Evolutionary conservation across 2,888 invertebrate genomes (phyloP), one percentile per base, ranked within the genome.

Genomic region (Clitarchus hookeri): DNA sequence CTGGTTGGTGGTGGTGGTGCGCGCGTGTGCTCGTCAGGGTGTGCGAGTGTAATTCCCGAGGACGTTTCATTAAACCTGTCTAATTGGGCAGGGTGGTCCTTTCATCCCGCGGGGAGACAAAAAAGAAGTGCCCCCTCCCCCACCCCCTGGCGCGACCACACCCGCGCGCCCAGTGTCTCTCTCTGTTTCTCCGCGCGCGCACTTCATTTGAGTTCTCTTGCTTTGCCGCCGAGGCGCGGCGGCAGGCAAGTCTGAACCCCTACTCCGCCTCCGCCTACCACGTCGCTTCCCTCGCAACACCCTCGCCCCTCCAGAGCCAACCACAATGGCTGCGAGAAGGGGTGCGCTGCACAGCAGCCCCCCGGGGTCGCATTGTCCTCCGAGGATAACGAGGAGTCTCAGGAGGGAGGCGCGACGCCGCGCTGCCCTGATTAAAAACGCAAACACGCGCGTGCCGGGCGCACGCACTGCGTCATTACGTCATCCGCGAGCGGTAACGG

Each of bases 41-140:
- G 65, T 65, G 65, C 65, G 65, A n/a, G 65, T n/a, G 65, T 65
- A 65, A 65, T 65, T 65, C 65, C 65, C 65, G 65, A 65, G 65
- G 65, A 65, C 65, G 65, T 65, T 65, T 65, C 65, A 65, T 65
- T 65, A 65, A 65, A 65, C 65, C 65, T 65, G 65, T 65, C 65
- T 65, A 65, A 65, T 65, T 65, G 65, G 65, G 65, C 65, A 65
- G 65, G 65, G 8, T 65, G 65, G 65, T 65, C 65, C 65, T 65
- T 65, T 65, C 65, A 65, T 65, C 65, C 65, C 65, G 65, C n/a
- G 48, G 36, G 48, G 13, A 65, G 65, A n/a, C 65, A 65, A 65
- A 65, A 65, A 65, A 65, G 11, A 48, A 13, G 16, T 48, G 36
- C 48, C 16, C 11, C 48, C 48, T 48, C n/a, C n/a, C n/a, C n/a